Base-by-base conservation (phyloP, 2,797 vertebrate species). In the Sciurus carolinensis region DNA sequence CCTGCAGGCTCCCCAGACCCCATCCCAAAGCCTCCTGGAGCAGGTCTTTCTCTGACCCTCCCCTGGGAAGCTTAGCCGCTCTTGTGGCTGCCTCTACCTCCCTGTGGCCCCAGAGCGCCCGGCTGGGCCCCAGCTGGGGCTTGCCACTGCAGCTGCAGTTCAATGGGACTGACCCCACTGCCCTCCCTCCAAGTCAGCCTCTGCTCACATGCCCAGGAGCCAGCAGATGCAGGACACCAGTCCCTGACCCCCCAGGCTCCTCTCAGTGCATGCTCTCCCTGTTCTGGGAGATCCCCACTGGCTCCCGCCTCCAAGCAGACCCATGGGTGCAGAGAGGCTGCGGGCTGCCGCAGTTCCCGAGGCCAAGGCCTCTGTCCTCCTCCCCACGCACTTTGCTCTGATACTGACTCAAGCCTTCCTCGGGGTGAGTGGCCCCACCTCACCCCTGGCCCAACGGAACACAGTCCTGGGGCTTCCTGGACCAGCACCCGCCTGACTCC, bases 341-440 rank as follows among this genome's bases (percentile, higher is more conserved):
- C 33, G 24, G 24, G 59, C 59, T 24, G 33, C 33, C n/a, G 33
- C 7, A 24, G 42, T 54, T 14, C 50, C 18, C 76, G 2, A 3
- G 52, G 44, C 44, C 50, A 5, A 54, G 47, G 33, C 28, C 77
- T 17, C 77, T 8, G 30, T 67, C 33, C 66, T 18, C 5, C 8
- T 57, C 13, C 75, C 20, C 30, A 9, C 1, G 33, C n/a, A 11
- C 33, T 57, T 20, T 10, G 6, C 20, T 79, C 26, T 17, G 12
- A 42, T 14, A 42, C n/a, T 17, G 42, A 64, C 69, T 84, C 44
- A 28, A 28, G 57, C 26, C 39, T 44, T 54, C 79, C 7, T 4
- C 1, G 15, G n/a, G 13, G 57, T 24, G 7, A 39, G 39, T 12
- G 54, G 12, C 5, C 11, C 11, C 33, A 11, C 4, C 1, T 22